Conservation (phyloP, 2,888 invertebrate species). For the Scaptomyza reducta region DNA sequence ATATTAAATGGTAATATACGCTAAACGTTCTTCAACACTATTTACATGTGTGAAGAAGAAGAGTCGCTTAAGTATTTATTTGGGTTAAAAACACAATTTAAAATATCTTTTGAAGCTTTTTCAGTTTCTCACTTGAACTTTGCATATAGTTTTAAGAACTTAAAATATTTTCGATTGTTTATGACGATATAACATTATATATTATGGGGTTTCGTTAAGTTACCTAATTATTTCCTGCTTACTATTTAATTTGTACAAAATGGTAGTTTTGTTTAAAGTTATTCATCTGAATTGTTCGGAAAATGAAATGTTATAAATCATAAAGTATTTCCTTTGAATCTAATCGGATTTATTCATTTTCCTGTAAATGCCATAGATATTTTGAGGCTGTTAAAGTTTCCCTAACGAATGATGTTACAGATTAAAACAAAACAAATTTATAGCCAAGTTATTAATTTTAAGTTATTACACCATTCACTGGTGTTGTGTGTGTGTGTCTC, state of each 20-base stretch:
- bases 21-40: slow-evolving; percentile 15
- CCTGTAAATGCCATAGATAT: no score
- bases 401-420: background rate
- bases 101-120: background rate
- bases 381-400: no score
- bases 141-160: no score
- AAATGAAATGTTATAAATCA: no score
- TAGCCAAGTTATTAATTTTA: background rate
- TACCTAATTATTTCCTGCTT: no score
- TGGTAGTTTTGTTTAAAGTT: no score
- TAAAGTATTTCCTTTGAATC: no score
- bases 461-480: background rate
- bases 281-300: no score
- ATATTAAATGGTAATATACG: slow-evolving; percentile 24
- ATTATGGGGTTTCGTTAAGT: no score
- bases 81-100: background rate
- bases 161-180: no score
- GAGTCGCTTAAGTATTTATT: background rate
- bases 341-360: background rate
- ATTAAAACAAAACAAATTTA: background rate
- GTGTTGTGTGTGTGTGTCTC: background rate
- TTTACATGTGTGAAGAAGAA: background rate
- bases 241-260: no score
- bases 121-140: background rate
- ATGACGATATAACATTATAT: no score